Evolutionary conservation across 2,888 invertebrate genomes (phyloP).

Genomic region (Nemurella pictetii): DNA sequence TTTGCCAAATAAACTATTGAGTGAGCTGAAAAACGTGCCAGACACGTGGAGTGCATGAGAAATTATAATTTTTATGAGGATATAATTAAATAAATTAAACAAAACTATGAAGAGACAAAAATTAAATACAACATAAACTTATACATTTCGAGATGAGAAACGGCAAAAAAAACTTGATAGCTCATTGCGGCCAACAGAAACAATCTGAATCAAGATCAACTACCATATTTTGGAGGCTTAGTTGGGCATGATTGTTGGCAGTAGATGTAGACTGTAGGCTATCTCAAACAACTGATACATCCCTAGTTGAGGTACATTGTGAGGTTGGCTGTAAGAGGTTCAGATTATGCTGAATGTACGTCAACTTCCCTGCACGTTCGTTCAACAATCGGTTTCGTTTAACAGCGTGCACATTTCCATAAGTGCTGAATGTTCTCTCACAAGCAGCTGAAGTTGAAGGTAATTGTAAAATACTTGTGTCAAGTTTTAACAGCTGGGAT

Average conservation of each 20-base stretch:
- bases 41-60: too few species aligned
- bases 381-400: conserved; percentile 45
- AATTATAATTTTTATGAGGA: too few species aligned
- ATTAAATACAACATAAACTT: too few species aligned
- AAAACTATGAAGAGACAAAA: too few species aligned
- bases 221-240: background rate
- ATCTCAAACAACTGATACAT: too few species aligned
- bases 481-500: conserved; percentile 43
- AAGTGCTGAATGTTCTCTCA: conserved; percentile 46
- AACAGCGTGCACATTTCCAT: conserved; percentile 44
- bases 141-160: too few species aligned
- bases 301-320: background rate
- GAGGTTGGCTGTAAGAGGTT: background rate
- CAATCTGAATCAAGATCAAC: too few species aligned
- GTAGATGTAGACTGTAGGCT: background rate
- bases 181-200: too few species aligned
- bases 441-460: conserved; percentile 45
- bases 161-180: too few species aligned
- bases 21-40: too few species aligned
- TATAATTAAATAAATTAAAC: too few species aligned
- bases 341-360: conserved; percentile 42
- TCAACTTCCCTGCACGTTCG: conserved; percentile 43
- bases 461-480: conserved; percentile 42
- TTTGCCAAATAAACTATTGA: too few species aligned
- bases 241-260: conserved; percentile 43